These are phyloP conservation scores for Erebia ligea DNA, from an alignment of 2,888 invertebrate genomes.

Conservation along the genomic window DNA sequence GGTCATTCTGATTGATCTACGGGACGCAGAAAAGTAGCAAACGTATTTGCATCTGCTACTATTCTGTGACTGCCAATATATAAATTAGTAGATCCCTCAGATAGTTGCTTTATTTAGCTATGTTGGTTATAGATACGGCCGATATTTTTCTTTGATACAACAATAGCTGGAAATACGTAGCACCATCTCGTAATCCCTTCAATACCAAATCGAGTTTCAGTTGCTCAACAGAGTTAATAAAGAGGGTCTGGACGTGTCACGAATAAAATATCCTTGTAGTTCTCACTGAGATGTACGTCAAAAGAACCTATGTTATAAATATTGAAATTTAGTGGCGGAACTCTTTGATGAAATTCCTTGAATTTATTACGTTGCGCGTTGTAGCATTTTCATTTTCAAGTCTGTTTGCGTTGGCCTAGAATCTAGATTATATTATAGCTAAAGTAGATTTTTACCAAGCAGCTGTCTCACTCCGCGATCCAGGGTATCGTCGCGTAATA, in stretches of 20 bases:
- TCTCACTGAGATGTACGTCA: conserved; percentile 21
- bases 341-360: conserved; percentile 6
- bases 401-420: neutral
- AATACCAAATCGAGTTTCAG: conserved; percentile 53
- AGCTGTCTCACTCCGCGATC: too few relatives aligned
- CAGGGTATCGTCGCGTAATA: too few relatives aligned
- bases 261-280: conserved; percentile 21
- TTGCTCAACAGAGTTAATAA: conserved; percentile 54
- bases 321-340: conserved; percentile 7
- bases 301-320: conserved; percentile 16
- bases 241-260: conserved; percentile 41
- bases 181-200: conserved; percentile 48
- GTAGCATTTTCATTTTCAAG: neutral
- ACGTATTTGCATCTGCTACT: too few relatives aligned
- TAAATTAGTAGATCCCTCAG: neutral
- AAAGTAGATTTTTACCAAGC: neutral
- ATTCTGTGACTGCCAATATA: too few relatives aligned
- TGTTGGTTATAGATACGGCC: conserved; percentile 2
- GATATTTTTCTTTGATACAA: conserved; percentile 41
- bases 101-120: neutral
- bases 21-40: too few relatives aligned
- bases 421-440: neutral
- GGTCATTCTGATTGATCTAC: too few relatives aligned
- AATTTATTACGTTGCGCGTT: neutral
- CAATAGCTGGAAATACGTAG: conserved; percentile 48